Conservation (phyloP, 1,140 invertebrate species). For the Drosophila lini region DNA sequence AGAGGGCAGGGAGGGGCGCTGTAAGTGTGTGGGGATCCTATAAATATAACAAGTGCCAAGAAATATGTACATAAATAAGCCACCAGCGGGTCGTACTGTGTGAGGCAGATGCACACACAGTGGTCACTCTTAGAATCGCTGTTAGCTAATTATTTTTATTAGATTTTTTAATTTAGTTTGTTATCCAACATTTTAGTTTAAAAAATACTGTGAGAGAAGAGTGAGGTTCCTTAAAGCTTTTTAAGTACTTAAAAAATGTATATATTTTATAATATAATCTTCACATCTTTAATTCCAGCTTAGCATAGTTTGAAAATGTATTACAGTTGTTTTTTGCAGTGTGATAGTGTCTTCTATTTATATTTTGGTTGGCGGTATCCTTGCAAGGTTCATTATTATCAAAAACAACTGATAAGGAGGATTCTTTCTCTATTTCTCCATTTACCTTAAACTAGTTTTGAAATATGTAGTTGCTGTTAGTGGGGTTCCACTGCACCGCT, state of each 20-base stretch:
- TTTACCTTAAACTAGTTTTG: too few relatives aligned
- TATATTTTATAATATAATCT: neutral
- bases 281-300: neutral
- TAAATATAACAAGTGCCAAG: constrained; percentile 82
- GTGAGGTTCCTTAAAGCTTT: too few relatives aligned
- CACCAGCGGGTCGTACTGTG: constrained; percentile 15
- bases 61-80: constrained; percentile 80
- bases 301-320: neutral
- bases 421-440: too few relatives aligned
- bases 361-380: neutral
- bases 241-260: too few relatives aligned
- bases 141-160: too few relatives aligned
- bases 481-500: constrained; percentile 13
- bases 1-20: constrained; percentile 1
- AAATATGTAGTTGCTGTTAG: neutral
- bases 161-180: too few relatives aligned
- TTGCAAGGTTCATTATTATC: neutral
- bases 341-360: neutral
- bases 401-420: neutral
- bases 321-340: neutral
- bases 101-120: constrained; percentile 20
- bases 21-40: constrained; percentile 53
- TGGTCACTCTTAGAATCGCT: neutral
- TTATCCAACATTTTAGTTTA: too few relatives aligned
- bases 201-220: too few relatives aligned